These are phyloP conservation scores for Agrotis puta DNA, from an alignment of 2,888 invertebrate species.

Conservation along the genomic window DNA sequence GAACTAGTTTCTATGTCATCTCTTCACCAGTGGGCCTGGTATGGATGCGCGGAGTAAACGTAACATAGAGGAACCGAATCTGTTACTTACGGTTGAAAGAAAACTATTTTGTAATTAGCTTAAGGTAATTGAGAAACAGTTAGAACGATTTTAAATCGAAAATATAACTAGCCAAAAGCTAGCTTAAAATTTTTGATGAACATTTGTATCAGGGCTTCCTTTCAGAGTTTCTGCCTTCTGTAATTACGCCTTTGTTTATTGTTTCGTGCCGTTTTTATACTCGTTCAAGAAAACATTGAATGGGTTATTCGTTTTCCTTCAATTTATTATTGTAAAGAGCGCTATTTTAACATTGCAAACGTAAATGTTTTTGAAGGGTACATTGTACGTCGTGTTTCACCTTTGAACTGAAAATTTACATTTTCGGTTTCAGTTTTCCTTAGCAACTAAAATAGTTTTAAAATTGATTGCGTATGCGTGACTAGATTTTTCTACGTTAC, in stretches of 20 bases:
- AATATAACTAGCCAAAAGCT: not conserved
- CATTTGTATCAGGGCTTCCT: not conserved
- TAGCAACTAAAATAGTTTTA: constrained; percentile 3
- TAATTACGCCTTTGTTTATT: constrained; percentile 46
- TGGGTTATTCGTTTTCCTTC: constrained; percentile 39
- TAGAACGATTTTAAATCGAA: not conserved
- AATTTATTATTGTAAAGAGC: constrained; percentile 29
- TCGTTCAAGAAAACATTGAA: constrained; percentile 31
- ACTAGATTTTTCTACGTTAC: too few relatives aligned
- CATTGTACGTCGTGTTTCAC: constrained; percentile 18
- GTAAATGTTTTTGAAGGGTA: constrained; percentile 34
- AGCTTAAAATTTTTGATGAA: not conserved
- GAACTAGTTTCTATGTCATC: constrained; percentile 47
- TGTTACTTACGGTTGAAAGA: too few relatives aligned
- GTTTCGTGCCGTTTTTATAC: constrained; percentile 26
- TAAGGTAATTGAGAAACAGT: too few relatives aligned
- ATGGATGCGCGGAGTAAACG: not conserved
- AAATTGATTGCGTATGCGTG: not conserved
- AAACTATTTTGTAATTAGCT: too few relatives aligned
- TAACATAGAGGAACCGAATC: not conserved
- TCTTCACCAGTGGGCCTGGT: constrained; percentile 18
- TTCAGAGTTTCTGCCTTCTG: constrained; percentile 30
- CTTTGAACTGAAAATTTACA: constrained; percentile 34
- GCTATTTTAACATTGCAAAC: constrained; percentile 18
- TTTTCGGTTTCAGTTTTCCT: constrained; percentile 36